These are phyloP conservation scores for Pogonognathellus flavescens DNA, from an alignment of 1,140 invertebrate genomes.

Conservation along the genomic window DNA sequence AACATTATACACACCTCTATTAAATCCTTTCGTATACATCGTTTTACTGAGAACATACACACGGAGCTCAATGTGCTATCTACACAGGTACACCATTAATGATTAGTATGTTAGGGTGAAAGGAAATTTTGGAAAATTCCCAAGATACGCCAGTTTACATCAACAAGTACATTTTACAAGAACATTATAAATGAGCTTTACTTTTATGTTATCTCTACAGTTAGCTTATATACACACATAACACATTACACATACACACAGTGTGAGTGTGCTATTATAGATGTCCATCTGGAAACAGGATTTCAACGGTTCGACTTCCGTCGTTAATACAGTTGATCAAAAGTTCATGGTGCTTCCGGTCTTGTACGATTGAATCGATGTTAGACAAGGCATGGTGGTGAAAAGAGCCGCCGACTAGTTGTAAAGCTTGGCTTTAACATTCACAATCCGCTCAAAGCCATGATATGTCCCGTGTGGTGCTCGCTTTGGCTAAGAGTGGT, in stretches of 20 bases:
- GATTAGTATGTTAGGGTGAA: neutral
- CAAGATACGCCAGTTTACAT: constrained; percentile 30
- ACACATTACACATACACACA: too few species aligned
- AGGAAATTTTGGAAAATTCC: constrained; percentile 52
- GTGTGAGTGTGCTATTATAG: constrained; percentile 6
- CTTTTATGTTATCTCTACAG: constrained; percentile 26
- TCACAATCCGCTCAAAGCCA: too few species aligned
- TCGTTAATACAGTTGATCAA: constrained; percentile 59
- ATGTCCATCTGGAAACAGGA: constrained; percentile 47
- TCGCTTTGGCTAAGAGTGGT: too few species aligned
- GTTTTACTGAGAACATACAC: too few species aligned
- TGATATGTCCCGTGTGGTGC: too few species aligned
- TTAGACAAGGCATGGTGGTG: neutral
- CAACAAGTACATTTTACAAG: neutral
- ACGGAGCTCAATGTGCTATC: neutral
- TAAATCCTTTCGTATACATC: neutral
- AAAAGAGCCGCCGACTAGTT: too few species aligned
- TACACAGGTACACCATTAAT: neutral
- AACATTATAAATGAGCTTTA: neutral
- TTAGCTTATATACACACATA: neutral
- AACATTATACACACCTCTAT: neutral
- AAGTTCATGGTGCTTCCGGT: constrained; percentile 55
- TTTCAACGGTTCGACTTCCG: constrained; percentile 55
- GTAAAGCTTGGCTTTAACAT: too few species aligned
- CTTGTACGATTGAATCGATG: constrained; percentile 40